A percentile compares a stretch with the other conserved stretches of the same genome.
phyloP scores from a whole-genome alignment of 2,888 invertebrate species.

The Stramonita haemastoma region DNA sequence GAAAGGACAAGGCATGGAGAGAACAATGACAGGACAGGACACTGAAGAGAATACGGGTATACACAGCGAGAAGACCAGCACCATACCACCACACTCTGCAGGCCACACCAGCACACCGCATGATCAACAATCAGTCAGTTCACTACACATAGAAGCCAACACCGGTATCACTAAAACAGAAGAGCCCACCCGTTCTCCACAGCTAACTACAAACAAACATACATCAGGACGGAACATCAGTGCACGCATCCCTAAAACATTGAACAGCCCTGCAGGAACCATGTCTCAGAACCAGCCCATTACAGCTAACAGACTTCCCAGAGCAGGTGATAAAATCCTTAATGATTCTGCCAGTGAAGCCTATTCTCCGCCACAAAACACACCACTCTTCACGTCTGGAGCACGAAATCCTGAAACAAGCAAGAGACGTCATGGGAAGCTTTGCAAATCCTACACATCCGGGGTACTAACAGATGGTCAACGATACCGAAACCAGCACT shows the following conservation, averaged over 20 bases:
- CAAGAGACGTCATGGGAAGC: neutral
- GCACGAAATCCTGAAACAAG: neutral
- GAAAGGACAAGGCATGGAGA: no score
- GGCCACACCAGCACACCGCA: no score
- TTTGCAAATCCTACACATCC: neutral
- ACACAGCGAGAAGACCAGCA: no score
- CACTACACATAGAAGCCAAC: neutral
- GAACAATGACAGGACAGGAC: no score
- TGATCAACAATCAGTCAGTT: neutral
- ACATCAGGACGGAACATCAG: no score
- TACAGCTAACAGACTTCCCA: neutral
- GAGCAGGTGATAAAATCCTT: neutral
- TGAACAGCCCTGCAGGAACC: neutral
- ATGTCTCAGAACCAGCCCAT: neutral
- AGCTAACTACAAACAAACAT: neutral
- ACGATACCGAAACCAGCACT: conserved; percentile 1
- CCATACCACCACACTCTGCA: no score
- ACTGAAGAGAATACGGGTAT: no score
- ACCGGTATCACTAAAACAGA: neutral
- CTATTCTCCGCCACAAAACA: neutral
- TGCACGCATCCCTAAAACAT: no score
- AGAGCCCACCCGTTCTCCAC: neutral
- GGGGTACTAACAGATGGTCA: neutral
- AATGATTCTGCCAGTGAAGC: neutral
- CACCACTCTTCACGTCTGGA: neutral